Evolutionary conservation across 2,888 invertebrate genomes (phyloP).

Genomic region (Barypeithes pellucidus): DNA sequence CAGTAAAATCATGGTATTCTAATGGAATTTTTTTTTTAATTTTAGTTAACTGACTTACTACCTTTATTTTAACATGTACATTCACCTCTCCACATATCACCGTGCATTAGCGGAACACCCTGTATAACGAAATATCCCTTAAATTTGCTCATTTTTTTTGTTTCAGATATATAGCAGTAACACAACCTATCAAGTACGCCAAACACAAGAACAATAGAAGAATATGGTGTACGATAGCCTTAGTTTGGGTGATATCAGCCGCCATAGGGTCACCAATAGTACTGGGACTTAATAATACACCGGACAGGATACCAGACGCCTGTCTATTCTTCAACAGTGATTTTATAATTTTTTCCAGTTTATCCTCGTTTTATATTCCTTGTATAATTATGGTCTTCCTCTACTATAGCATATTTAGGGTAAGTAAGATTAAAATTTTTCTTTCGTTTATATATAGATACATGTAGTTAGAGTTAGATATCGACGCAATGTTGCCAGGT

Average conservation of each 20-base stretch:
- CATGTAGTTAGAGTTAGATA: too few relatives aligned
- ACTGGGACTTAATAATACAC: constrained; percentile 95
- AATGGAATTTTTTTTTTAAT: too few relatives aligned
- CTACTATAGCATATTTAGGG: constrained; percentile 98
- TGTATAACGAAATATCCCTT: neutral
- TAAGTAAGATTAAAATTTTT: constrained; percentile 75
- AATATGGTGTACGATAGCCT: constrained; percentile 93
- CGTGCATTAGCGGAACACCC: too few relatives aligned
- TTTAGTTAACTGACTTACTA: too few relatives aligned
- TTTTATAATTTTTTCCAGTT: constrained; percentile 97
- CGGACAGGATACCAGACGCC: constrained; percentile 85
- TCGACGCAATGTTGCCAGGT: too few relatives aligned
- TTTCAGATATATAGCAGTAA: constrained; percentile 97
- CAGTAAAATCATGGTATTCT: too few relatives aligned
- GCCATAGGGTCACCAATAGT: constrained; percentile 98
- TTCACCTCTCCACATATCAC: too few relatives aligned
- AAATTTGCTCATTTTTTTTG: constrained; percentile 46
- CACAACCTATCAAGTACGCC: constrained; percentile 98
- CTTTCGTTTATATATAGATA: too few relatives aligned
- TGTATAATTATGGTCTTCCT: constrained; percentile 98
- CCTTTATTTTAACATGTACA: too few relatives aligned
- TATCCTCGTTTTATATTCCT: constrained; percentile 99
- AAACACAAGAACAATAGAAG: constrained; percentile 97
- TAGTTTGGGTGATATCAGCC: constrained; percentile 96
- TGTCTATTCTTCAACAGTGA: constrained; percentile 98